phyloP scores from a whole-genome alignment of 2,113 vertebrate genomes.

The Fukomys damarensis region DNA sequence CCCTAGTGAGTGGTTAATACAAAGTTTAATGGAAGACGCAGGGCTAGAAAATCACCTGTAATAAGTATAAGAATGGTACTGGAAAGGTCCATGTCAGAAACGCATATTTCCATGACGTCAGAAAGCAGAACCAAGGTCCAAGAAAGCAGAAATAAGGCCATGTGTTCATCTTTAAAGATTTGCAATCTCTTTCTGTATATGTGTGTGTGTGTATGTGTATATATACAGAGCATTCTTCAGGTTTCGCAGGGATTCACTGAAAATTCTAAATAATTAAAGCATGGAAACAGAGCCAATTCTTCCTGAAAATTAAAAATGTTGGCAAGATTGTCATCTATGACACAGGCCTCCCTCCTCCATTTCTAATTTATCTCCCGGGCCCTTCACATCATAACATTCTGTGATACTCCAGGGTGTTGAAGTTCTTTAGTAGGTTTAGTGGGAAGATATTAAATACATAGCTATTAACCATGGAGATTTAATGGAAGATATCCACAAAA shows the following conservation, averaged over 20 bases:
- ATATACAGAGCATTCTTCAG: not conserved
- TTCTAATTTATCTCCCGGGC: not conserved
- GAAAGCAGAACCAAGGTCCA: not conserved
- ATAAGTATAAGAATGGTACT: rapidly evolving
- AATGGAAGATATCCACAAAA: slow-evolving; percentile 40
- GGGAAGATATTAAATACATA: slow-evolving; percentile 50
- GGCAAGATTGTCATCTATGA: not conserved
- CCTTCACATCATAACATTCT: slow-evolving; percentile 1
- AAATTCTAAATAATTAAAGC: slow-evolving; percentile 50
- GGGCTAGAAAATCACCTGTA: not conserved
- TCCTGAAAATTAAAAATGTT: not conserved
- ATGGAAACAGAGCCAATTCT: not conserved
- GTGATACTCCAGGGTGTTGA: not conserved
- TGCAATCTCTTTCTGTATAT: not conserved
- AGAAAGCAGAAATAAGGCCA: not conserved
- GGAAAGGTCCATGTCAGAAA: not conserved
- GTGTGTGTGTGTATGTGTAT: not conserved
- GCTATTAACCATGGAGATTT: slow-evolving; percentile 33
- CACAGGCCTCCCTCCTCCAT: not conserved
- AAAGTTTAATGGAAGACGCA: not conserved
- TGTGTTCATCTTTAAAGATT: not conserved
- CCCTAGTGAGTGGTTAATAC: not conserved
- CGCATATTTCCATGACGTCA: rapidly evolving
- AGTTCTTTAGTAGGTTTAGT: not conserved
- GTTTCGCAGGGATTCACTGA: not conserved